Percentiles rank a stretch among this genome's conserved stretches.
Evolutionary conservation across 1,140 invertebrate species (phyloP).

Genomic region (Diabrotica undecimpunctata): DNA sequence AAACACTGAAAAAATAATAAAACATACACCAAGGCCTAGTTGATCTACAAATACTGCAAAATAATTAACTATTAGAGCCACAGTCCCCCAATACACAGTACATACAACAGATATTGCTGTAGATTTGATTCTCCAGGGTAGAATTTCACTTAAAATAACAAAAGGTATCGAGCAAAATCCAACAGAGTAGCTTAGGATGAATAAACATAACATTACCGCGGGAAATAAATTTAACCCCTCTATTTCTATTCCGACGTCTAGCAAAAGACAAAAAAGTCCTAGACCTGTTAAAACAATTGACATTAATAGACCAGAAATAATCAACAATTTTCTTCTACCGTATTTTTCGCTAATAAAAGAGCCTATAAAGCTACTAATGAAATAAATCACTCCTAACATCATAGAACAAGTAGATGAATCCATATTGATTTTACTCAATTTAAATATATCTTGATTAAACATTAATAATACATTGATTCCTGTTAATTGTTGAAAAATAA

Average conservation of each 20-base stretch:
- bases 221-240: background rate
- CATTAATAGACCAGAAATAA: slow-evolving; percentile 65
- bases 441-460: slow-evolving; percentile 71
- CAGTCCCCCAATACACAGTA: slow-evolving; percentile 71
- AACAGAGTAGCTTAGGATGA: background rate
- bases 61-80: slow-evolving; percentile 74
- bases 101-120: slow-evolving; percentile 42
- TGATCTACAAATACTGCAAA: slow-evolving; percentile 58
- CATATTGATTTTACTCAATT: slow-evolving; percentile 55
- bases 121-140: background rate
- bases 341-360: slow-evolving; percentile 69
- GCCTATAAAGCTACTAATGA: slow-evolving; percentile 63
- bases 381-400: slow-evolving; percentile 69
- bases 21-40: slow-evolving; percentile 66
- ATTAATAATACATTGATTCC: slow-evolving; percentile 82
- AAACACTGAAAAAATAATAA: slow-evolving; percentile 74
- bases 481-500: slow-evolving; percentile 71
- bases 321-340: slow-evolving; percentile 67
- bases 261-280: slow-evolving; percentile 36
- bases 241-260: slow-evolving; percentile 17
- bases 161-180: background rate
- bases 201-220: background rate
- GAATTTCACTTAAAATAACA: background rate
- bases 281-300: slow-evolving; percentile 38
- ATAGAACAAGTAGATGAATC: slow-evolving; percentile 63